Evolutionary conservation across 2,888 invertebrate species (phyloP), one percentile per base, ranked within the genome.

Genomic region (Mamestra brassicae): DNA sequence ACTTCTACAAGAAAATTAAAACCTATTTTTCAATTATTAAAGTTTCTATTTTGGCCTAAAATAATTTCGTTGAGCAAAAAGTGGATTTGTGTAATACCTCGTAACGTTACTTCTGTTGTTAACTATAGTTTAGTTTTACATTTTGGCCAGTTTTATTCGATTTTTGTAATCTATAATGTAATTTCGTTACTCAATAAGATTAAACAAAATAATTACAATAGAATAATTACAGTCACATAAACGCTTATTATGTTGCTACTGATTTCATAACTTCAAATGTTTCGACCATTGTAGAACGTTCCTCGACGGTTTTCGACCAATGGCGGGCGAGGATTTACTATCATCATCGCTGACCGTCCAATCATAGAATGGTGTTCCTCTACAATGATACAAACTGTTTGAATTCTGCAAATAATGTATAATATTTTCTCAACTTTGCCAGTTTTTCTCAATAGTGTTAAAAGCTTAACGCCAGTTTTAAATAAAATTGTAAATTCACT

Each of bases 401-500:
- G 85, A 85, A 90, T 87, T 74, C 87, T 82, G 87, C 90, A 91
- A 91, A 88, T 89, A 90, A 85, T 91, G 90, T 93, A 95, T 91
- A 91, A 94, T 94, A 94, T 92, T 92, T 92, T 92, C 86, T 86
- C 88, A 92, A 93, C 87, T 93, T 94, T 94, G 93, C 94, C 94
- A 95, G 90, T 94, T 93, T 91, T 90, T 93, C 92, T 95, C 94
- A 95, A 95, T 95, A 95, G 94, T 88, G 90, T 93, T 86, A 93
- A 91, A 90, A 86, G 94, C 95, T 95, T 94, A 87, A 93, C 83
- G 93, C 93, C 92, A 93, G 92, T 95, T 94, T 93, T 86, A 90
- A 90, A 86, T 81, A 88, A 90, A 89, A 96, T 96, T 96, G 96
- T 95, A 95, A 96, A 96, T 94, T 93, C 96, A 96, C 96, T 95